Evolutionary conservation across 2,888 invertebrate genomes (phyloP).

Genomic region (Cyrtodaria siliqua): DNA sequence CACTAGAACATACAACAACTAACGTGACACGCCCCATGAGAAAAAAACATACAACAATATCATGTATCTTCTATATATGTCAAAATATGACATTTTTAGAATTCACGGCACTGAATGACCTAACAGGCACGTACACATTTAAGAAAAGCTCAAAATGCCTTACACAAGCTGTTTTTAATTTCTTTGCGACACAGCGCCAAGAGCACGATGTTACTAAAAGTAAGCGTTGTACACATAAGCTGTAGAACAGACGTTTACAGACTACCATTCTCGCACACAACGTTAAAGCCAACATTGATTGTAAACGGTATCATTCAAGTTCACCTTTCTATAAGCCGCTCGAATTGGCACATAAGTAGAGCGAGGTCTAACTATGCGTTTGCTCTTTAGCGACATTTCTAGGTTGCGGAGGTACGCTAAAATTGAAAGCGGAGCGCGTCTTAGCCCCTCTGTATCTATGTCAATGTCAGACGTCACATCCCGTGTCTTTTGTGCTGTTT

Average conservation of each 20-base stretch:
- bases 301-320: slow-evolving; percentile 36
- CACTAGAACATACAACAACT: no score
- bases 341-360: slow-evolving; percentile 49
- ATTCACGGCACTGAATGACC: not conserved
- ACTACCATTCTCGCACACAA: slow-evolving; percentile 20
- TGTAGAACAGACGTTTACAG: slow-evolving; percentile 14
- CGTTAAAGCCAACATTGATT: slow-evolving; percentile 14
- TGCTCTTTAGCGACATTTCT: slow-evolving; percentile 38
- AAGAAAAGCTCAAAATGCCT: slow-evolving; percentile 19
- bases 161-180: slow-evolving; percentile 12
- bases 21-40: slow-evolving; percentile 58
- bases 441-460: slow-evolving; percentile 50
- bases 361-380: slow-evolving; percentile 37
- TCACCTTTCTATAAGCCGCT: slow-evolving; percentile 62
- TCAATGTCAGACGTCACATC: slow-evolving; percentile 29
- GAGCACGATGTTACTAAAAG: no score
- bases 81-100: not conserved
- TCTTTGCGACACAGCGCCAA: not conserved
- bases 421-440: slow-evolving; percentile 66
- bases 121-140: not conserved
- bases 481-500: slow-evolving; percentile 18
- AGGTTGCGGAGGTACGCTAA: slow-evolving; percentile 65
- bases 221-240: no score
- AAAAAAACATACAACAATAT: slow-evolving; percentile 57
- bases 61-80: slow-evolving; percentile 3